Evolutionary conservation across 2,797 vertebrate species (phyloP).

Genomic region (Chelidonichthys spinosus): DNA sequence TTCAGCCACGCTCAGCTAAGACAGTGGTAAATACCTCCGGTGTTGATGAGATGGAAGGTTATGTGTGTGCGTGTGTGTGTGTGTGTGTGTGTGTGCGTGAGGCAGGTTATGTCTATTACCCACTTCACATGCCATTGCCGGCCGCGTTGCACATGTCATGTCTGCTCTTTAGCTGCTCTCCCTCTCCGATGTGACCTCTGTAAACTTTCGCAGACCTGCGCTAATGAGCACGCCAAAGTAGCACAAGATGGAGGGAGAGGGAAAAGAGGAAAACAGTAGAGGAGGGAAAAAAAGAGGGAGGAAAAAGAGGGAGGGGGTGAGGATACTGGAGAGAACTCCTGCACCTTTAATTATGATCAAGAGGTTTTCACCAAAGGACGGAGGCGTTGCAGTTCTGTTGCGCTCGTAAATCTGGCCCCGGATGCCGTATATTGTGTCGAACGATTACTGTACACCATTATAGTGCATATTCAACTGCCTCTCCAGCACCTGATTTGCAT

Average conservation of each 20-base stretch:
- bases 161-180: slow-evolving; percentile 64
- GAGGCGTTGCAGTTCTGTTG: slow-evolving; percentile 91
- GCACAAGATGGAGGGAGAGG: slow-evolving; percentile 59
- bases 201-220: slow-evolving; percentile 61
- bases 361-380: slow-evolving; percentile 91
- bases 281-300: not conserved
- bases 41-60: slow-evolving; percentile 62
- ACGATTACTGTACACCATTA: slow-evolving; percentile 92
- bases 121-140: slow-evolving; percentile 49
- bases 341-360: slow-evolving; percentile 97
- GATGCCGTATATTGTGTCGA: slow-evolving; percentile 89
- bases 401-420: slow-evolving; percentile 91
- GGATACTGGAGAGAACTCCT: slow-evolving; percentile 70
- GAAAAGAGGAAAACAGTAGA: slow-evolving; percentile 14
- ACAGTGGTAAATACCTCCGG: slow-evolving; percentile 79
- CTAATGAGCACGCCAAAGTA: slow-evolving; percentile 69
- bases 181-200: slow-evolving; percentile 65
- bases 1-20: slow-evolving; percentile 76
- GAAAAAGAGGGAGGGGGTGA: slow-evolving; percentile 36
- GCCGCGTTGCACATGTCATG: slow-evolving; percentile 47
- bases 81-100: not conserved
- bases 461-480: slow-evolving; percentile 91
- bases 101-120: slow-evolving; percentile 52
- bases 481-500: slow-evolving; percentile 93
- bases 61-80: slow-evolving; percentile 22